Evolutionary conservation across 2,888 invertebrate genomes (phyloP).

Genomic region (Lissonota sp.): DNA sequence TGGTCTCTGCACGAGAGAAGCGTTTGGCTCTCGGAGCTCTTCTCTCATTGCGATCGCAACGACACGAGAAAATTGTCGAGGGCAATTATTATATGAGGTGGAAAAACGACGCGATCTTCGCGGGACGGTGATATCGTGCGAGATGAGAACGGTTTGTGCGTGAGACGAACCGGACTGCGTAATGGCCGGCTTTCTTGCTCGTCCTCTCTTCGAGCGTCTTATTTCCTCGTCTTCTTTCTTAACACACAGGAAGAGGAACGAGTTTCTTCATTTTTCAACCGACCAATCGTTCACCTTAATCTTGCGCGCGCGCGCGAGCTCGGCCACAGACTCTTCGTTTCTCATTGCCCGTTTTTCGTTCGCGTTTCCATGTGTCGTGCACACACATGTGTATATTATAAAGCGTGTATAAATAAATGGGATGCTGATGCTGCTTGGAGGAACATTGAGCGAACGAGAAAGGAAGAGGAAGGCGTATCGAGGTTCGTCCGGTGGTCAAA

Average conservation of each 20-base stretch:
- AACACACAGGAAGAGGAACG: conserved; percentile 78
- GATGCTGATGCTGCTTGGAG: conserved; percentile 38
- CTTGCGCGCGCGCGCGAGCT: conserved; percentile 65
- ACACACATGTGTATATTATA: not conserved
- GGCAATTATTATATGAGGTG: conserved; percentile 27
- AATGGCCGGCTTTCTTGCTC: conserved; percentile 73
- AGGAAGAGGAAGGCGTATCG: conserved; percentile 67
- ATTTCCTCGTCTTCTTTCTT: conserved; percentile 37
- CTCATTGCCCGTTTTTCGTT: conserved; percentile 36
- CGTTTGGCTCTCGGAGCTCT: too few relatives aligned
- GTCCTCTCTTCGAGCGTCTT: conserved; percentile 13
- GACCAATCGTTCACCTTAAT: conserved; percentile 78
- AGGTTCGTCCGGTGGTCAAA: conserved; percentile 65
- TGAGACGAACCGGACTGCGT: conserved; percentile 69
- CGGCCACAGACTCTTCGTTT: conserved; percentile 59
- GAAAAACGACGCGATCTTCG: conserved; percentile 7
- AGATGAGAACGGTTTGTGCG: conserved; percentile 48
- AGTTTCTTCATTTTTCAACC: conserved; percentile 78
- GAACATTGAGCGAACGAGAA: conserved; percentile 55
- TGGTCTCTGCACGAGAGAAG: too few relatives aligned
- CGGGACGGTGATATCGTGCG: not conserved
- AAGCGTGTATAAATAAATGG: conserved; percentile 26
- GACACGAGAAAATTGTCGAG: conserved; percentile 27
- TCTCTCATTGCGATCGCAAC: too few relatives aligned
- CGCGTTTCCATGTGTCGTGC: conserved; percentile 54